phyloP scores from a whole-genome alignment of 2,113 vertebrate species.

The Dolichotis patagonum region DNA sequence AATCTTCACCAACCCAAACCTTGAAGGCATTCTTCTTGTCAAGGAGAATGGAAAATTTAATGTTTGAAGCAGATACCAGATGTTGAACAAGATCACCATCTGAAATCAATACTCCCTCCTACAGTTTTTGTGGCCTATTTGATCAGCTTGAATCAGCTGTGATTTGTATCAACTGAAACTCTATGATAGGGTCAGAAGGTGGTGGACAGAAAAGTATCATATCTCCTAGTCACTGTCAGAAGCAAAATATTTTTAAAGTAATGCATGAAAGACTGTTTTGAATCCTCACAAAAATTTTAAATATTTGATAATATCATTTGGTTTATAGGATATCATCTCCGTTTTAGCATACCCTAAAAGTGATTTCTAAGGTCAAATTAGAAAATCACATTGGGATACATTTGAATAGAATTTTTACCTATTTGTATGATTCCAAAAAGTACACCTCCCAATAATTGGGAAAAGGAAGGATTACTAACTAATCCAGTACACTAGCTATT shows the following conservation, averaged over 20 bases:
- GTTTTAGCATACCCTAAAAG: not conserved
- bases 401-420: not conserved
- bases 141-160: not conserved
- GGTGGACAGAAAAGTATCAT: not conserved
- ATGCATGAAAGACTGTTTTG: not conserved
- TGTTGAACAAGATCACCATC: conserved; percentile 37
- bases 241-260: not conserved
- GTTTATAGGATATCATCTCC: not conserved
- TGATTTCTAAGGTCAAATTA: not conserved
- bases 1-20: not conserved
- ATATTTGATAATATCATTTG: not conserved
- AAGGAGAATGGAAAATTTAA: conserved; percentile 30
- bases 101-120: conserved; percentile 62
- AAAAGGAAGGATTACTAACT: not conserved
- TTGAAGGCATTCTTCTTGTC: not conserved
- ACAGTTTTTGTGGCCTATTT: not conserved
- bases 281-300: not conserved
- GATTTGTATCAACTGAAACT: conserved; percentile 39
- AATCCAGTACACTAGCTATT: too few relatives aligned
- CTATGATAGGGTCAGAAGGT: not conserved
- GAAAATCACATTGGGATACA: not conserved
- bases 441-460: not conserved
- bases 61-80: conserved; percentile 9
- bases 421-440: not conserved
- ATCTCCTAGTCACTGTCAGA: not conserved